Percentiles rank a stretch among this genome's conserved stretches.
phyloP scores from a whole-genome alignment of 2,113 vertebrate species.

The Salvelinus namaycush region DNA sequence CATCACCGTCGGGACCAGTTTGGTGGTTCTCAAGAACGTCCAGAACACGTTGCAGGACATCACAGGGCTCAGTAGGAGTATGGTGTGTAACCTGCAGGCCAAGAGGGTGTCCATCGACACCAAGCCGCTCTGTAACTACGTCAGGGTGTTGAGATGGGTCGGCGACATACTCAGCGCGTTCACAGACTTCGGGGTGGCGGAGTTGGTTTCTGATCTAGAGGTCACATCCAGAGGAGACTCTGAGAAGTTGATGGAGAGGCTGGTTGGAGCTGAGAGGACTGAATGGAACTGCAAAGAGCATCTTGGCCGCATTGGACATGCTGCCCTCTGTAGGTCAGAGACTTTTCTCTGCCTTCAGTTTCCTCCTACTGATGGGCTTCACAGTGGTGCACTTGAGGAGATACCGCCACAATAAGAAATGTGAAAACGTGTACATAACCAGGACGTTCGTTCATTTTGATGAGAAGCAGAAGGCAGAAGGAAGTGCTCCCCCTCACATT shows the following conservation, averaged over 20 bases:
- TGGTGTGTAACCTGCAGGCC: slow-evolving; percentile 84
- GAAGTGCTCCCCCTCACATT: slow-evolving; percentile 84
- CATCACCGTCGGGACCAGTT: slow-evolving; percentile 80
- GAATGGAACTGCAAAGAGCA: slow-evolving; percentile 65
- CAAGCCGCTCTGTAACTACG: slow-evolving; percentile 78
- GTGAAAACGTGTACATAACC: slow-evolving; percentile 85
- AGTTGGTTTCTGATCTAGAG: slow-evolving; percentile 66
- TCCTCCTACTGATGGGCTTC: slow-evolving; percentile 75
- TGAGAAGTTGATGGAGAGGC: slow-evolving; percentile 59
- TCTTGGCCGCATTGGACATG: slow-evolving; percentile 60
- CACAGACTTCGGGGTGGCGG: slow-evolving; percentile 50
- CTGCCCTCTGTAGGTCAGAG: slow-evolving; percentile 72
- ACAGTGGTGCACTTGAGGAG: slow-evolving; percentile 80
- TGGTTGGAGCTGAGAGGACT: slow-evolving; percentile 74
- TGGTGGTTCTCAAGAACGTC: slow-evolving; percentile 81
- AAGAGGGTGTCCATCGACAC: slow-evolving; percentile 74
- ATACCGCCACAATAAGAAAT: slow-evolving; percentile 74
- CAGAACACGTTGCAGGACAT: slow-evolving; percentile 86
- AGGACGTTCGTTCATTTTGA: slow-evolving; percentile 82
- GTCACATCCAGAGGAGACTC: slow-evolving; percentile 74
- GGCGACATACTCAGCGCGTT: slow-evolving; percentile 56
- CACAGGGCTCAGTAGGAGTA: slow-evolving; percentile 75
- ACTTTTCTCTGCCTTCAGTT: slow-evolving; percentile 72
- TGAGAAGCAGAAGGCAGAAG: slow-evolving; percentile 68
- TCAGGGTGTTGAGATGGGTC: slow-evolving; percentile 80